Percentiles rank a stretch among this genome's conserved stretches.
These are phyloP conservation scores for Eucidaris tribuloides DNA, from an alignment of 35 echinoderm and acorn worm genomes.

Conservation along the genomic window DNA sequence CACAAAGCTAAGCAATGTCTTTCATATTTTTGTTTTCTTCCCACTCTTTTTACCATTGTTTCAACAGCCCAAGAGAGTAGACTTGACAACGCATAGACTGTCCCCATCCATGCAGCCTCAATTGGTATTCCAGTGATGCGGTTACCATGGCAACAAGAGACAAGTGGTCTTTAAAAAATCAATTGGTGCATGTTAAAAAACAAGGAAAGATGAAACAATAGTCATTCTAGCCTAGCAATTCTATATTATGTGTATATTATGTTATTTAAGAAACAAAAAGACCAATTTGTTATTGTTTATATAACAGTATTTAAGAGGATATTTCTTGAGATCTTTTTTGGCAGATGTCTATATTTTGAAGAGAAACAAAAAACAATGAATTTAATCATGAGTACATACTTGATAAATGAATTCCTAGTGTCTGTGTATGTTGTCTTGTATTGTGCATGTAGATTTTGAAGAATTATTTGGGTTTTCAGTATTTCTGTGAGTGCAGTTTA, in stretches of 20 bases:
- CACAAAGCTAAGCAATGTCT: too few relatives aligned
- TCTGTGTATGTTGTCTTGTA: constrained; percentile 24
- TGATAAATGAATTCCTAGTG: constrained; percentile 19
- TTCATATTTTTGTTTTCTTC: too few relatives aligned
- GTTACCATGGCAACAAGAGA: constrained; percentile 14
- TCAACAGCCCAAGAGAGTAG: constrained; percentile 34
- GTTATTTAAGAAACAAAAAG: constrained; percentile 26
- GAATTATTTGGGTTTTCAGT: constrained; percentile 1
- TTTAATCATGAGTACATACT: constrained; percentile 31
- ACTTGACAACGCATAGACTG: constrained; percentile 2
- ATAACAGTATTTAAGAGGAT: neutral
- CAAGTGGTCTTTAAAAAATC: constrained; percentile 11
- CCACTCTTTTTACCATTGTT: too few relatives aligned
- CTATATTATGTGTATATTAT: constrained; percentile 35
- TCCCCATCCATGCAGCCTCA: constrained; percentile 22
- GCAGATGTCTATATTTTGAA: constrained; percentile 34
- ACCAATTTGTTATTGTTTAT: constrained; percentile 35
- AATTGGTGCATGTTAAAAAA: constrained; percentile 15
- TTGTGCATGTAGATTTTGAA: constrained; percentile 28
- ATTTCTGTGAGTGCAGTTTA: constrained; percentile 27
- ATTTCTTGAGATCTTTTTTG: neutral
- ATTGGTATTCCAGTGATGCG: constrained; percentile 24
- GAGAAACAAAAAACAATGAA: neutral
- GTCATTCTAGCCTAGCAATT: constrained; percentile 33
- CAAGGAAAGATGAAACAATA: neutral